A percentile compares a stretch with the other conserved stretches of the same genome.
phyloP scores from a whole-genome alignment of 2,113 vertebrate species.

The Syngnathoides biaculeatus region DNA sequence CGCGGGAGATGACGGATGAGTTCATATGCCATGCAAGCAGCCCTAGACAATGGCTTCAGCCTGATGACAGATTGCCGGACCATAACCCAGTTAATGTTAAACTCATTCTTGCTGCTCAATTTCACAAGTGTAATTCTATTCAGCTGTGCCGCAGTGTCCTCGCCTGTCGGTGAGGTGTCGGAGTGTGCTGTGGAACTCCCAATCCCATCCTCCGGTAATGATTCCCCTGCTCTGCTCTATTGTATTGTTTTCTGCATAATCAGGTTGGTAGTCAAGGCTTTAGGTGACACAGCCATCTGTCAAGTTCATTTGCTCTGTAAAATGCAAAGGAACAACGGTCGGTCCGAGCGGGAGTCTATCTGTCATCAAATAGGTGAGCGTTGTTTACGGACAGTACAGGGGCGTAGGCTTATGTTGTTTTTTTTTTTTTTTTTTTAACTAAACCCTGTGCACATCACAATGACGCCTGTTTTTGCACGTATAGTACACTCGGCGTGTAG shows the following conservation, averaged over 20 bases:
- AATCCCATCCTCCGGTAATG: slow-evolving; percentile 88
- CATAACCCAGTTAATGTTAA: slow-evolving; percentile 99
- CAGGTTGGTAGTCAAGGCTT: slow-evolving; percentile 98
- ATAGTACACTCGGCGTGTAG: slow-evolving; percentile 60
- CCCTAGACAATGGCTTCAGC: slow-evolving; percentile 93
- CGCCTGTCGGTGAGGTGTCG: slow-evolving; percentile 84
- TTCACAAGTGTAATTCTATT: slow-evolving; percentile 97
- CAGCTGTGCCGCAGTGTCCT: slow-evolving; percentile 87
- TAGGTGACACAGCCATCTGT: slow-evolving; percentile 99
- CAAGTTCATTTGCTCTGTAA: slow-evolving; percentile 99
- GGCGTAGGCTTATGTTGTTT: slow-evolving; percentile 31
- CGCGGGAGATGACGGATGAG: slow-evolving; percentile 95
- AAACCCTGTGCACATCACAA: slow-evolving; percentile 9
- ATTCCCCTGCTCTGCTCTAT: slow-evolving; percentile 92
- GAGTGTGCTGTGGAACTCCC: slow-evolving; percentile 56
- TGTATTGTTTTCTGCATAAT: slow-evolving; percentile 99
- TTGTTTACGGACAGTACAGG: slow-evolving; percentile 51
- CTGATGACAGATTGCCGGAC: slow-evolving; percentile 95
- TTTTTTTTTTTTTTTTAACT: slow-evolving; percentile 2
- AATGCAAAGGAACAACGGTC: slow-evolving; percentile 96
- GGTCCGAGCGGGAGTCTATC: slow-evolving; percentile 88
- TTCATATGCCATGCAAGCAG: slow-evolving; percentile 97
- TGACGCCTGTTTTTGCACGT: slow-evolving; percentile 63
- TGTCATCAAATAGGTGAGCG: slow-evolving; percentile 81
- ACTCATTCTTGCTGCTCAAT: slow-evolving; percentile 98